phyloP scores from a whole-genome alignment of 2,797 vertebrate genomes.

The Clamator glandarius region DNA sequence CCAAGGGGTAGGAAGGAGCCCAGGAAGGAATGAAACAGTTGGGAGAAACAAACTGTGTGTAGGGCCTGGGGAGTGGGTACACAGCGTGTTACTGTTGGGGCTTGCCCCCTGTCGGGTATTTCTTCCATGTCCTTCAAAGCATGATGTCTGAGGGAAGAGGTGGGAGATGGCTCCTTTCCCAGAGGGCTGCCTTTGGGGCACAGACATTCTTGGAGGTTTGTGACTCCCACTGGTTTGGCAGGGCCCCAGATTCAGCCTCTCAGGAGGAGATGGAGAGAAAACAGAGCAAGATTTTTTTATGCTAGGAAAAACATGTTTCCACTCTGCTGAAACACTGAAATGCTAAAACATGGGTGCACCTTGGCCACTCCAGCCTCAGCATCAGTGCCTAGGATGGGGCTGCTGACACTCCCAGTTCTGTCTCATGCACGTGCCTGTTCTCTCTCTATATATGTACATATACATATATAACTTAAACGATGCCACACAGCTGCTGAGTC shows the following conservation, averaged over 20 bases:
- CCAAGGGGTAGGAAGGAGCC: neutral
- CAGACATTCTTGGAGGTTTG: neutral
- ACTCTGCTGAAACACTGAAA: neutral
- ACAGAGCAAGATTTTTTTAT: neutral
- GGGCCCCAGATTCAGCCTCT: neutral
- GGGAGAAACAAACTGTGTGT: neutral
- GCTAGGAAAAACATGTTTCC: neutral
- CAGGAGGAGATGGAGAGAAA: neutral
- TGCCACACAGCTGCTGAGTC: conserved; percentile 19
- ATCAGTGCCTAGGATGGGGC: neutral
- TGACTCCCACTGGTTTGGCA: neutral
- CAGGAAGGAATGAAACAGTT: neutral
- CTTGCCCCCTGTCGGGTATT: rapidly evolving
- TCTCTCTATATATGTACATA: neutral
- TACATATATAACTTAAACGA: neutral
- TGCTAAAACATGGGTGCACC: neutral
- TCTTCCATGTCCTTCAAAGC: neutral
- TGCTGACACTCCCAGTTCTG: neutral
- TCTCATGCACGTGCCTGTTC: rapidly evolving
- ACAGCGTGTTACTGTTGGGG: rapidly evolving
- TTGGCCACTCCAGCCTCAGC: neutral
- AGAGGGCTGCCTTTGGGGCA: neutral
- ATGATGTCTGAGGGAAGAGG: rapidly evolving
- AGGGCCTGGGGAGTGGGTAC: neutral
- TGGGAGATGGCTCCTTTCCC: neutral